A percentile compares a stretch with the other conserved stretches of the same genome.
phyloP scores from a whole-genome alignment of 2,888 invertebrate species.

The Xiphydria camelus region DNA sequence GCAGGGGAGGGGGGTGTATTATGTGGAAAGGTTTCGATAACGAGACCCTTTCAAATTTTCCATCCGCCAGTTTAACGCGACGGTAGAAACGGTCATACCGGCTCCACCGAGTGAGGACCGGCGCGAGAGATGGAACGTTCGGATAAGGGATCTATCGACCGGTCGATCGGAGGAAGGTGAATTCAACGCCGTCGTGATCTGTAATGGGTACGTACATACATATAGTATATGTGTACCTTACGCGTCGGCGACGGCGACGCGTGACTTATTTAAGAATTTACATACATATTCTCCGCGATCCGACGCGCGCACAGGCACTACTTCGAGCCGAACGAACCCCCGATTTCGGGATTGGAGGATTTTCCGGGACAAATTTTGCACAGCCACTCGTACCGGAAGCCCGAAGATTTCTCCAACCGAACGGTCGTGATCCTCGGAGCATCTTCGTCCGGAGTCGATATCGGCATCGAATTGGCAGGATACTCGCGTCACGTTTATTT shows the following conservation, averaged over 20 bases:
- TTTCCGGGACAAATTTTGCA: constrained; percentile 68
- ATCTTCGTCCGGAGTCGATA: constrained; percentile 75
- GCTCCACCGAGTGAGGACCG: constrained; percentile 24
- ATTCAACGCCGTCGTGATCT: constrained; percentile 71
- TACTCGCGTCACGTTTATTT: constrained; percentile 60
- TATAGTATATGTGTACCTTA: no score
- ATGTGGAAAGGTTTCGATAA: no score
- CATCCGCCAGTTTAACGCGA: constrained; percentile 60
- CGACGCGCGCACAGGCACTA: constrained; percentile 62
- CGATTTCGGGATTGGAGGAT: constrained; percentile 57
- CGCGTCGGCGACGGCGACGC: no score
- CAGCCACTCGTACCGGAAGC: constrained; percentile 74
- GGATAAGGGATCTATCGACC: constrained; percentile 58
- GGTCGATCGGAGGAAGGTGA: constrained; percentile 54
- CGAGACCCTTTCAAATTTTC: constrained; percentile 18
- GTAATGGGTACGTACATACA: constrained; percentile 64
- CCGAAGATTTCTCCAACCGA: constrained; percentile 63
- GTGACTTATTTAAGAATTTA: no score
- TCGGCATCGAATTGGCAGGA: constrained; percentile 67
- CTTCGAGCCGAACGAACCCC: constrained; percentile 59
- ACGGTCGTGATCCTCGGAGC: constrained; percentile 72
- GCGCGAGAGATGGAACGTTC: constrained; percentile 58
- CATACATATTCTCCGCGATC: no score
- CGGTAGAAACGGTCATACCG: constrained; percentile 59
- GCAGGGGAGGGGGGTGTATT: no score